These are phyloP conservation scores for Syngnathoides biaculeatus DNA, from an alignment of 2,113 vertebrate genomes.

Conservation along the genomic window DNA sequence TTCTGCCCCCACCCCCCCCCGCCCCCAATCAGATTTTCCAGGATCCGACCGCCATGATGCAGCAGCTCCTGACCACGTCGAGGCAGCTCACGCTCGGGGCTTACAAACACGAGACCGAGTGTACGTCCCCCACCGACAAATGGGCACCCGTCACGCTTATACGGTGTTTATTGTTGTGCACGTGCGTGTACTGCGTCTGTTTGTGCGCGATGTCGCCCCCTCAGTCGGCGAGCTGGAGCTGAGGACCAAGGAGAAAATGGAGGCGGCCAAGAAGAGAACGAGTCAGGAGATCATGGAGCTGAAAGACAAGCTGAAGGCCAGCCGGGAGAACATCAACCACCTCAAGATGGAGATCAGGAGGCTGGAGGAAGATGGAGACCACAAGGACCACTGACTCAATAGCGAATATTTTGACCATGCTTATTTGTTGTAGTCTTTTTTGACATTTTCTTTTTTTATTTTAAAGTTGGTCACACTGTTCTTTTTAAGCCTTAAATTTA, in stretches of 20 bases:
- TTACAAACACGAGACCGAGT: slow-evolving; percentile 98
- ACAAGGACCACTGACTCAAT: slow-evolving; percentile 87
- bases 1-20: no score
- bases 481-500: no score
- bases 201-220: slow-evolving; percentile 3
- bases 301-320: slow-evolving; percentile 96
- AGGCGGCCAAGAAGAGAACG: slow-evolving; percentile 93
- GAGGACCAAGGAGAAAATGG: slow-evolving; percentile 93
- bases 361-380: slow-evolving; percentile 92
- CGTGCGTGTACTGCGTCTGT: neutral
- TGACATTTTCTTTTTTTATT: no score
- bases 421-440: no score
- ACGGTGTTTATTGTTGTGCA: no score
- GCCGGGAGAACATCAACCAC: slow-evolving; percentile 95
- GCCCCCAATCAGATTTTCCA: slow-evolving; percentile 85
- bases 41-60: slow-evolving; percentile 99
- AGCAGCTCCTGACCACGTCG: slow-evolving; percentile 93
- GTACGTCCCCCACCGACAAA: slow-evolving; percentile 69
- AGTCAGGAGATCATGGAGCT: slow-evolving; percentile 96
- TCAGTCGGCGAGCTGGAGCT: slow-evolving; percentile 91
- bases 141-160: neutral
- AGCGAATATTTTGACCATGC: neutral
- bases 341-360: slow-evolving; percentile 94
- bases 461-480: no score
- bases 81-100: slow-evolving; percentile 93